Conservation (phyloP, 2,888 invertebrate genomes). For the Dione vanillae region DNA sequence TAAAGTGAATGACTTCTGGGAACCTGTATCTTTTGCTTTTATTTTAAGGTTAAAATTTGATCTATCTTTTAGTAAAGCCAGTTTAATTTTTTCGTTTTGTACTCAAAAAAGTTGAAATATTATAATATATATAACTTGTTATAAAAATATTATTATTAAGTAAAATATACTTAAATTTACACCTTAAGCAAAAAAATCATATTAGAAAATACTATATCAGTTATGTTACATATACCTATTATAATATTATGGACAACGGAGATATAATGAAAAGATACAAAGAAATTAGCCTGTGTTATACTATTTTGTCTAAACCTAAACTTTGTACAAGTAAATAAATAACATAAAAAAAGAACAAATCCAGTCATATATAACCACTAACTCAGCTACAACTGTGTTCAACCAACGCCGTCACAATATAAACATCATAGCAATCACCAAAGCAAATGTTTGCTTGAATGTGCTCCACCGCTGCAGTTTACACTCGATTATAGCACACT, state of each 20-base stretch:
- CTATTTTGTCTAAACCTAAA: not conserved
- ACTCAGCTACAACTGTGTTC: slow-evolving; percentile 27
- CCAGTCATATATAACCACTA: slow-evolving; percentile 22
- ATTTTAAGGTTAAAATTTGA: slow-evolving; percentile 44
- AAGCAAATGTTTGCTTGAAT: slow-evolving; percentile 41
- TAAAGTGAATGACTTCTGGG: slow-evolving; percentile 49
- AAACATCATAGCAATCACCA: slow-evolving; percentile 45
- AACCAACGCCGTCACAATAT: slow-evolving; percentile 36
- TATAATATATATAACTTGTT: no score
- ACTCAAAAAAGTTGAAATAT: slow-evolving; percentile 53
- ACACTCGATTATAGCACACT: slow-evolving; percentile 37
- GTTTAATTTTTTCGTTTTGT: slow-evolving; percentile 60
- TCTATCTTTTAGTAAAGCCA: slow-evolving; percentile 43
- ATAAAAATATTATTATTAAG: slow-evolving; percentile 56
- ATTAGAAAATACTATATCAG: no score
- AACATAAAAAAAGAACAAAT: not conserved
- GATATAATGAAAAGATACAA: no score
- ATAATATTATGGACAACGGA: no score
- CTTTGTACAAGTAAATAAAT: not conserved
- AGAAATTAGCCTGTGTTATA: no score
- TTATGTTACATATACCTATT: no score
- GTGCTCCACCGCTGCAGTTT: slow-evolving; percentile 37
- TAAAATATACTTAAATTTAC: no score
- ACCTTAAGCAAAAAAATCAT: no score
- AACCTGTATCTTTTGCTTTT: slow-evolving; percentile 30